Conservation (phyloP, 53 echinoderm and acorn worm species). For the Crossaster papposus region DNA sequence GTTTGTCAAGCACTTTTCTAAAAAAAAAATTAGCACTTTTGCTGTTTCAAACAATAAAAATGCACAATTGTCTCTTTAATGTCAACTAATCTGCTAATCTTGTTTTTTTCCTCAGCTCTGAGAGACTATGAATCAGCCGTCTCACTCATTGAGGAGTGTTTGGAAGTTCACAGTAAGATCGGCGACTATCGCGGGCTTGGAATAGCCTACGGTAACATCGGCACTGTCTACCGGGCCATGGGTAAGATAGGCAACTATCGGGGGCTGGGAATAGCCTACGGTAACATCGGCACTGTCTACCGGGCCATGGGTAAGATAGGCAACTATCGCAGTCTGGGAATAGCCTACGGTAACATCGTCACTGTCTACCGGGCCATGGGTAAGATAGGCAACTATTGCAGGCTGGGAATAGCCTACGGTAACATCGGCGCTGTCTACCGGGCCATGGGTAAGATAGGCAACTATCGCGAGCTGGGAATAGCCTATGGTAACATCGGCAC, state of each 20-base stretch:
- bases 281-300: conserved; percentile 58
- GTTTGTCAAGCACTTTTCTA: no score
- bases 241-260: conserved; percentile 52
- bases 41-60: no score
- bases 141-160: conserved; percentile 32
- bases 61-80: background rate
- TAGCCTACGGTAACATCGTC: conserved; percentile 61
- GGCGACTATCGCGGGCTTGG: conserved; percentile 52
- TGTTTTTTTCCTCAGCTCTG: conserved; percentile 31
- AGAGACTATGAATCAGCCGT: conserved; percentile 42
- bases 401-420: conserved; percentile 60
- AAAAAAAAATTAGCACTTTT: no score
- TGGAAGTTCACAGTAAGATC: conserved; percentile 48
- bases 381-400: conserved; percentile 35
- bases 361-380: conserved; percentile 54
- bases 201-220: conserved; percentile 61
- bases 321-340: conserved; percentile 46
- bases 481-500: conserved; percentile 64
- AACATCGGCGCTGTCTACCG: conserved; percentile 57
- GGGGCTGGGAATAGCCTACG: conserved; percentile 59
- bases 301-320: conserved; percentile 49
- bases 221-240: conserved; percentile 53
- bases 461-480: conserved; percentile 49
- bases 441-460: conserved; percentile 48
- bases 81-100: background rate